Evolutionary conservation across 2,888 invertebrate species (phyloP).

Genomic region (Mellilla xanthometata): DNA sequence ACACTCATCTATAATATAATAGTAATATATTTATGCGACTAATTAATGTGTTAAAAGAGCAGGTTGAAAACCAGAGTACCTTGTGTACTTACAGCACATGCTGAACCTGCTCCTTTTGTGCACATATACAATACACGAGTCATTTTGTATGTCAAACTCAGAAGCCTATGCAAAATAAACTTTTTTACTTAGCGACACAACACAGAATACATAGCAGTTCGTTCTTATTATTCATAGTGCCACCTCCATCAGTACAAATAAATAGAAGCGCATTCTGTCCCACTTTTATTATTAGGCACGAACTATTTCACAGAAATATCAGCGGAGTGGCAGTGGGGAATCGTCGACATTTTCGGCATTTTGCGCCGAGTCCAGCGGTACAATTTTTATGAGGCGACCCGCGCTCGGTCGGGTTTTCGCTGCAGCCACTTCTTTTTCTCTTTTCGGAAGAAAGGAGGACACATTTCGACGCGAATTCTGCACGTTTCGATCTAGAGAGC

Average conservation of each 20-base stretch:
- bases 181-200: too few species aligned
- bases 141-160: too few species aligned
- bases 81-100: too few species aligned
- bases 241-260: conserved; percentile 16
- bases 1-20: too few species aligned
- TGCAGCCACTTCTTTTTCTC: conserved; percentile 43
- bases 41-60: too few species aligned
- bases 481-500: conserved; percentile 51
- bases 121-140: too few species aligned
- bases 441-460: conserved; percentile 56
- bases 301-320: conserved; percentile 28
- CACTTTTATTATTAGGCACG: conserved; percentile 19
- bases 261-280: conserved; percentile 11
- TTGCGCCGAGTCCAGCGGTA: conserved; percentile 49
- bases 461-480: conserved; percentile 63
- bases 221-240: neutral
- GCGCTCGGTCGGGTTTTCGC: conserved; percentile 30
- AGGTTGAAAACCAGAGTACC: too few species aligned
- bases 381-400: conserved; percentile 69
- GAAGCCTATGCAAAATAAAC: too few species aligned
- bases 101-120: too few species aligned
- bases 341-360: conserved; percentile 49
- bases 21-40: too few species aligned
- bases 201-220: neutral
- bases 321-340: conserved; percentile 30